phyloP scores from a whole-genome alignment of 37 sponge, comb jelly and placozoan genomes.

The Mnemiopsis leidyi region DNA sequence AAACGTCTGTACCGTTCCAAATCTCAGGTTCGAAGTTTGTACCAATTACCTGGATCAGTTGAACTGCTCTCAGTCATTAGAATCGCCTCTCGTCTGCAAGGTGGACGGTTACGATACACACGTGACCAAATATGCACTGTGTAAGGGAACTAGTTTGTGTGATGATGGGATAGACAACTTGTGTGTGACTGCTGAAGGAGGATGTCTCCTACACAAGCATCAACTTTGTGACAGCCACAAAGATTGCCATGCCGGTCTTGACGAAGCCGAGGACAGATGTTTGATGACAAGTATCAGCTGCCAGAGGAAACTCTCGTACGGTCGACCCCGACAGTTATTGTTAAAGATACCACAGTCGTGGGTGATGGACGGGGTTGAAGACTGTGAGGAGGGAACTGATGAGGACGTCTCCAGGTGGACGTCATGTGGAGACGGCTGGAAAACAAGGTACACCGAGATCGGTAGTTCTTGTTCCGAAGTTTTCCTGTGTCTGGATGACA shows the following conservation, averaged over 20 bases:
- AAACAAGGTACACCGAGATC: background rate
- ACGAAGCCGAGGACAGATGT: background rate
- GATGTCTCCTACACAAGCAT: background rate
- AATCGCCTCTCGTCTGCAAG: background rate
- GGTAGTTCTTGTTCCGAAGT: background rate
- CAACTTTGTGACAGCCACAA: background rate
- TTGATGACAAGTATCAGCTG: background rate
- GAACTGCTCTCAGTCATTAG: background rate
- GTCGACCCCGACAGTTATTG: background rate
- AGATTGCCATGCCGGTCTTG: background rate
- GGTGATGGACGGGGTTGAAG: background rate
- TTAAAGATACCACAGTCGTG: background rate
- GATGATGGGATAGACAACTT: background rate
- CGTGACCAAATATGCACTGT: background rate
- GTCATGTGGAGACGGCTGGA: background rate
- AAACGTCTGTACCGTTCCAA: background rate
- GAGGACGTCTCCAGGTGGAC: background rate
- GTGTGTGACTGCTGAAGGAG: background rate
- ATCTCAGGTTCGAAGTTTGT: background rate
- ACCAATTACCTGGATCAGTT: background rate
- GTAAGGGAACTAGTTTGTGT: background rate
- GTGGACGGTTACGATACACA: background rate
- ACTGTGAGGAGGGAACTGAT: background rate
- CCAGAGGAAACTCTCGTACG: background rate
- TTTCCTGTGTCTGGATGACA: background rate